Base-by-base conservation (phyloP, 2,113 vertebrate genomes). In the Halcyon malimbica region DNA sequence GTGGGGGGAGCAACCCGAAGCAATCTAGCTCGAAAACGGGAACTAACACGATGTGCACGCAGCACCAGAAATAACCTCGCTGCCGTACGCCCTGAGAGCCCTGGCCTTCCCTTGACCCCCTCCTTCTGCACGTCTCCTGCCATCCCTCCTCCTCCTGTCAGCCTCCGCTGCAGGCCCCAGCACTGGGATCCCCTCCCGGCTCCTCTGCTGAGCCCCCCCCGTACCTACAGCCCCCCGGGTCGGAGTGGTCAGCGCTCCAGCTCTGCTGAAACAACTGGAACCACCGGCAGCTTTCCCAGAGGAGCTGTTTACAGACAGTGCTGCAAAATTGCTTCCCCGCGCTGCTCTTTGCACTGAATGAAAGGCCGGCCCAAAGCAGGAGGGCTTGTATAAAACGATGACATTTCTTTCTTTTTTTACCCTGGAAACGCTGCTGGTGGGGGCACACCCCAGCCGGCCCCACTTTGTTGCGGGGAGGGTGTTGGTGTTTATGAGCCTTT, bases 41-140 rank as follows among this genome's bases (percentile, higher is more conserved):
- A 95, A 94, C 85, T 62, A 74, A n/a, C 13, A 7, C 5, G 4
- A 20, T 26, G 82, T 78, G 87, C 83, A 70, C 1, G 37, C 63
- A 80, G 67, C 67, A n/a, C 46, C 56, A 64, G 82, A 67, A 95
- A 83, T 83, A 94, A 87, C 62, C 87, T 50, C 3, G 2, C 70
- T 59, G 80, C 84, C 9, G 2, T 13, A 11, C 19, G 10, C 54
- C 4, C 6, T 26, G 41, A 24, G 11, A 96, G n/a, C 71, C 41
- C 68, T 96, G 89, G 60, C 97, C 89, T 94, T 89, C 79, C 88
- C 83, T 57, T 87, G 92, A 94, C 84, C 95, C 67, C 68, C 60
- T 79, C 76, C 60, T 81, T 83, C 73, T 3, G 75, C 90, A 81
- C 39, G 20, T 28, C 79, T 92, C 63, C 42, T 68, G 64, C 64